Base-by-base conservation (phyloP, 2,113 vertebrate genomes). In the Arizona elegans region DNA sequence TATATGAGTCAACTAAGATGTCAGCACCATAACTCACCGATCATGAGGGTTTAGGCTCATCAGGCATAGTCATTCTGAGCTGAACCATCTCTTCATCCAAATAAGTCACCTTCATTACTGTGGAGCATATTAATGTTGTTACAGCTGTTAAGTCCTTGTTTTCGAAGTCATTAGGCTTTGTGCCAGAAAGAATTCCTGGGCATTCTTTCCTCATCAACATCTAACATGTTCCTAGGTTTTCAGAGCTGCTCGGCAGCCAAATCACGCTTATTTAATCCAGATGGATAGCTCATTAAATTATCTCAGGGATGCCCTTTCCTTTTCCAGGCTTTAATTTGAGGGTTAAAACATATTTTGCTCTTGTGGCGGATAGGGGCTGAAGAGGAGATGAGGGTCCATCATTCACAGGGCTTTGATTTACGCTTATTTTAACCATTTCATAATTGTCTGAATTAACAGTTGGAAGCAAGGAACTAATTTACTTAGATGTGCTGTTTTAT, bases 91-190 rank as follows among this genome's bases (percentile, higher is more conserved):
- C 56, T 43, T 81, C 12, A 88, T 93, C 50, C 52, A 50, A 94
- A 38, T 23, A 93, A 93, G 92, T 93, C 89, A 93, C 3, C 65
- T 15, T 93, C 87, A 86, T 91, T 58, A 89, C 65, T 58, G 81
- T 91, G 90, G 88, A 85, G 86, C 58, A 17, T 91, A 91, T 93
- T 93, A 91, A 89, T 93, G 62, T 91, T 75, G 86, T 86, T 93
- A 75, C 62, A 88, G 62, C 93, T 93, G 86, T 52, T 59, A 59
- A 91, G 90, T 91, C 90, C 86, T 91, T 89, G 93, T 65, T 56
- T 87, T 89, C 43, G 59, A 94, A 92, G 89, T 91, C 87, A 59
- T 86, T 24, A 90, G 54, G 89, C 53, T 85, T 52, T 55, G 33
- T 88, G 55, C 86, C 62, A 92, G 55, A 53, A 88, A 92, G 65